phyloP scores from a whole-genome alignment of 2,797 vertebrate species.

The Macropus fuliginosus region DNA sequence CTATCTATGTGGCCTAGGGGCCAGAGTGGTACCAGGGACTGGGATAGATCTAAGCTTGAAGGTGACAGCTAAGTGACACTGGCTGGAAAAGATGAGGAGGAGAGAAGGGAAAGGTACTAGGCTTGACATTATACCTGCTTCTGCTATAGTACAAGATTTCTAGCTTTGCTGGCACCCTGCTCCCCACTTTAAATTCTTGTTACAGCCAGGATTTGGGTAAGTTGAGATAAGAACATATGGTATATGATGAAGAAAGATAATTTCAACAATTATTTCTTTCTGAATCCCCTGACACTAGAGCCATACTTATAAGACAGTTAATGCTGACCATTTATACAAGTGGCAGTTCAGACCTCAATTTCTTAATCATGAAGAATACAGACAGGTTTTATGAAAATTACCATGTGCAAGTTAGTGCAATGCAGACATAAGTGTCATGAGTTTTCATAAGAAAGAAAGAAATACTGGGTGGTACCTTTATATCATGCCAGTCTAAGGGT shows the following conservation, averaged over 20 bases:
- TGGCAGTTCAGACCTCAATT: not conserved
- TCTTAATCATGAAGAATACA: not conserved
- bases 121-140: not conserved
- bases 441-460: not conserved
- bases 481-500: not conserved
- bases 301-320: not conserved
- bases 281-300: not conserved
- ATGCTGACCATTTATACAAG: not conserved
- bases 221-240: not conserved
- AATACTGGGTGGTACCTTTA: not conserved
- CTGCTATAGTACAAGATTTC: not conserved
- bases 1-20: not conserved
- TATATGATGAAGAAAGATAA: not conserved
- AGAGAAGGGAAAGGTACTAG: not conserved
- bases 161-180: not conserved
- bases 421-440: not conserved
- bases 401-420: not conserved
- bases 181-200: not conserved
- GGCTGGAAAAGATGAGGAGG: not conserved
- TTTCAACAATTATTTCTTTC: not conserved
- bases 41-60: not conserved
- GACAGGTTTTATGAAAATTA: not conserved
- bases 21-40: not conserved
- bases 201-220: not conserved
- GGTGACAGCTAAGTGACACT: not conserved